These are phyloP conservation scores for Odontothrips loti DNA, from an alignment of 2,888 invertebrate genomes.

Conservation along the genomic window DNA sequence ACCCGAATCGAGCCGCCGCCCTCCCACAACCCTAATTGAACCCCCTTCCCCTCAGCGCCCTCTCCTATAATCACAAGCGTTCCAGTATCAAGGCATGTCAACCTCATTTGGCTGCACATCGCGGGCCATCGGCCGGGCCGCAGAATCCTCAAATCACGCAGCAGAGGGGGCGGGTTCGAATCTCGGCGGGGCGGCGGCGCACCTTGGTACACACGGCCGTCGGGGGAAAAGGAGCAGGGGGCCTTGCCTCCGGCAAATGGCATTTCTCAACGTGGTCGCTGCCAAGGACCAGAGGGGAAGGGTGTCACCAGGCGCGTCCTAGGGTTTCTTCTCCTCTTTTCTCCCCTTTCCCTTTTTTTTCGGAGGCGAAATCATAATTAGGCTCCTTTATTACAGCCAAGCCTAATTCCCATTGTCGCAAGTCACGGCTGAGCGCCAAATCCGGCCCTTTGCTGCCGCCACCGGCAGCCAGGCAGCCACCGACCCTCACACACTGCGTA, in stretches of 20 bases:
- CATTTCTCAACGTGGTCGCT: too few relatives aligned
- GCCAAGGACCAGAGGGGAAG: too few relatives aligned
- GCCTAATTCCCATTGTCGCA: slow-evolving; percentile 24
- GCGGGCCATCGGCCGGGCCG: neutral
- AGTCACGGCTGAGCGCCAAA: neutral
- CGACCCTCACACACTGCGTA: neutral
- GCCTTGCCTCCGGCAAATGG: too few relatives aligned
- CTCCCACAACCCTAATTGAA: neutral
- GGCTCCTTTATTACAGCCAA: neutral
- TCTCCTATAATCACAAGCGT: neutral
- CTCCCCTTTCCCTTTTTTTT: neutral
- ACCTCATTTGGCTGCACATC: slow-evolving; percentile 18
- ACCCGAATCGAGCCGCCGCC: neutral
- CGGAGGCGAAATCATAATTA: neutral
- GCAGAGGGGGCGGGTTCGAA: neutral
- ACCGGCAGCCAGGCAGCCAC: neutral
- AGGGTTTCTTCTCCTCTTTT: too few relatives aligned
- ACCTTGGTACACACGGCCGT: neutral
- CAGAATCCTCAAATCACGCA: neutral
- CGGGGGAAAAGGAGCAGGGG: too few relatives aligned
- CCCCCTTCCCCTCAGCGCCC: neutral
- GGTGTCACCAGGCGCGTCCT: too few relatives aligned
- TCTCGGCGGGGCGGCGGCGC: neutral
- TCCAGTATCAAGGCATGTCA: neutral
- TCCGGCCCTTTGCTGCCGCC: neutral